Base-by-base conservation (phyloP, 1,140 invertebrate species). In the Pseudomyrmex gracilis region DNA sequence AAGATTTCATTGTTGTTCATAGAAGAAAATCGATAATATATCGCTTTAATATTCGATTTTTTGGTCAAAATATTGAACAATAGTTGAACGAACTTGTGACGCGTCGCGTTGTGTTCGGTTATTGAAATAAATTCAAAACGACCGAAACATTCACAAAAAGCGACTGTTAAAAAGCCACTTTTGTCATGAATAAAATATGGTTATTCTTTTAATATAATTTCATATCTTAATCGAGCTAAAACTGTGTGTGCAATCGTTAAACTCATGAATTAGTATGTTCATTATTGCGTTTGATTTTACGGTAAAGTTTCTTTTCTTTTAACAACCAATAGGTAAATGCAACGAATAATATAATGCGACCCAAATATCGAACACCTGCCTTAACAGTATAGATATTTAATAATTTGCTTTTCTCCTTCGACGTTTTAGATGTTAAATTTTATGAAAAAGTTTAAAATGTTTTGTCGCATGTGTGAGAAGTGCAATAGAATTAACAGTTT, bases 111-210 rank as follows among this genome's bases (percentile, higher is more conserved):
- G 53, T 34, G 20, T 8, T 67, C 15, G 17, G 17, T 57, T 76
- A 67, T 71, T 70, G 13, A 71, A 80, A 58, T 58, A 58, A 58
- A 80, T 49, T 55, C 22, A 12, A 70, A 17, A 15, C 53, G 53
- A 49, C 45, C n/a, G n/a, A n/a, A 17, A 17, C 20, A 12, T 67
- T n/a, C 17, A 45, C 47, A 45, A 77, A 55, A 68, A 57, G 13
- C 13, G 13, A 15, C 17, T 5, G 9, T 8, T 43, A 43, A n/a
- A 34, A 76, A 66, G 13, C 2, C 17, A 22, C n/a, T n/a, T 61
- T 9, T 63, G 63, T 61, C 12, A 20, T 20, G 17, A 45, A n/a
- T 51, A 45, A 15, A 51, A 1, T 13, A 64, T 10, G 22, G 68
- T 57, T 5, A 12, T 45, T 2, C 2, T 17, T n/a, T 68, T 9